A percentile compares a stretch with the other conserved stretches of the same genome.
Conservation (phyloP, 1,140 invertebrate species). For the Bombus soroeensis region DNA sequence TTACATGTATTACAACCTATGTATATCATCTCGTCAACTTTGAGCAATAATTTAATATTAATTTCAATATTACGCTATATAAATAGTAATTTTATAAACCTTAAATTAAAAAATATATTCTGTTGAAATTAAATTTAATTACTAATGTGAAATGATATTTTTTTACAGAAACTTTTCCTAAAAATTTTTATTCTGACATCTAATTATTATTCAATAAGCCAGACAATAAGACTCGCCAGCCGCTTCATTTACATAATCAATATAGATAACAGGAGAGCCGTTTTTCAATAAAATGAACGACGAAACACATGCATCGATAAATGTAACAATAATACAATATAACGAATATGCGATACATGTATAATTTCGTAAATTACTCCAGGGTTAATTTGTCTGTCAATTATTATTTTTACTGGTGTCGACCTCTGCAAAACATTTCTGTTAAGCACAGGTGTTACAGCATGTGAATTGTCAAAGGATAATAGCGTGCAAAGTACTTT, state of each 20-base stretch:
- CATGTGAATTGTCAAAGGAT: constrained; percentile 19
- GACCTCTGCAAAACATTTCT: constrained; percentile 31
- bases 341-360: not conserved
- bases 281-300: not conserved
- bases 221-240: constrained; percentile 7
- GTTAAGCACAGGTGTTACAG: not conserved
- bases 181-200: not conserved
- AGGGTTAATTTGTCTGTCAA: not conserved
- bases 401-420: constrained; percentile 45
- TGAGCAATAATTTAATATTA: not conserved
- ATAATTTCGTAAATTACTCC: not conserved
- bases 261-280: not conserved
- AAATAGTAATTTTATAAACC: not conserved
- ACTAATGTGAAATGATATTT: not conserved
- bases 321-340: not conserved
- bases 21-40: not conserved
- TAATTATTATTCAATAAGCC: constrained; percentile 28
- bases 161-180: not conserved
- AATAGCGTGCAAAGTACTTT: not conserved
- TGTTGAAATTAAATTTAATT: not conserved
- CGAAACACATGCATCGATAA: not conserved
- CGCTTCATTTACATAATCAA: constrained; percentile 44
- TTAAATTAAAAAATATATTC: not conserved
- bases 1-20: too few relatives aligned
- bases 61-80: not conserved